phyloP scores from a whole-genome alignment of 2,113 vertebrate genomes.

The Psilopsiagon aurifrons region DNA sequence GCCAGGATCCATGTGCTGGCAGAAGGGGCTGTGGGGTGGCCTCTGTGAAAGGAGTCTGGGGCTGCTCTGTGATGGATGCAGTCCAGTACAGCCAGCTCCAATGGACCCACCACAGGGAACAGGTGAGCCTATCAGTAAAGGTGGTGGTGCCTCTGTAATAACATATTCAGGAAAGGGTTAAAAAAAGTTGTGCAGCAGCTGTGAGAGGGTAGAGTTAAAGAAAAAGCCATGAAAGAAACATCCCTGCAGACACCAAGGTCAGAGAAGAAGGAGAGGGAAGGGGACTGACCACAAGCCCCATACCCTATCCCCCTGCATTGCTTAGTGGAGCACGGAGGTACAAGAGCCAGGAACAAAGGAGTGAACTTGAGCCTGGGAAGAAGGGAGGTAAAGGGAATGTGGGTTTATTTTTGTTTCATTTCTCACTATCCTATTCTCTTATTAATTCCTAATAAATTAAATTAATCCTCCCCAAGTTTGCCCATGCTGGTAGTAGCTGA shows the following conservation, averaged over 20 bases:
- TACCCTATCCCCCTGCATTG: no score
- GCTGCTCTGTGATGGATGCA: accelerated
- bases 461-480: background rate
- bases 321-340: accelerated
- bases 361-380: background rate
- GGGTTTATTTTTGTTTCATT: background rate
- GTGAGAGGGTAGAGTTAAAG: background rate
- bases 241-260: background rate
- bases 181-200: background rate
- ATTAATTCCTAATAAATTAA: background rate
- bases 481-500: background rate
- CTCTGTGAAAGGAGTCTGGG: background rate
- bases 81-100: accelerated
- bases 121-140: background rate
- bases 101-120: background rate
- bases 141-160: background rate
- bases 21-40: background rate
- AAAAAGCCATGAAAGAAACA: background rate
- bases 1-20: background rate
- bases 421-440: background rate
- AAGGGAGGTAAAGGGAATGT: background rate
- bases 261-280: background rate
- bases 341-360: background rate
- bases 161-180: background rate
- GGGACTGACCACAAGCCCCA: accelerated